Evolutionary conservation across 2,888 invertebrate genomes (phyloP).

Genomic region (Aspidapion aeneum): DNA sequence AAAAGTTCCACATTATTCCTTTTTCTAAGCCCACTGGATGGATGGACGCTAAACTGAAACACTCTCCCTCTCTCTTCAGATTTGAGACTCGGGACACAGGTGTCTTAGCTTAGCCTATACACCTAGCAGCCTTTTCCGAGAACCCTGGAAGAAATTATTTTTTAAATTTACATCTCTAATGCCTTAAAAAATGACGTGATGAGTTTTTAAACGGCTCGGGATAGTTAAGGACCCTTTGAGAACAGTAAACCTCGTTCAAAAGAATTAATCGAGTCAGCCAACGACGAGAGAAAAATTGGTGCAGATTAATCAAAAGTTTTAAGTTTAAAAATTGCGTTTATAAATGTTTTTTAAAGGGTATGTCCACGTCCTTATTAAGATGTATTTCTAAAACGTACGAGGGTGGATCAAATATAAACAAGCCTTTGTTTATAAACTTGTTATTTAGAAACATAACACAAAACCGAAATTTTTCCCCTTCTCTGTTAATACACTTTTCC

Average conservation of each 20-base stretch:
- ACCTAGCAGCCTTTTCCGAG: constrained; percentile 6
- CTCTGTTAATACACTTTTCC: too few relatives aligned
- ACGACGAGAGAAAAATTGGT: background rate
- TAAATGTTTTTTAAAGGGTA: constrained; percentile 28
- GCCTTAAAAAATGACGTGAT: constrained; percentile 22
- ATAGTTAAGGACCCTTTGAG: background rate
- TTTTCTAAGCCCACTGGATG: background rate
- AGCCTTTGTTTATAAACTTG: too few relatives aligned
- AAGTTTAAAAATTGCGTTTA: too few relatives aligned
- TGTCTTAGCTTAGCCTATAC: background rate
- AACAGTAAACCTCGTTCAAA: background rate
- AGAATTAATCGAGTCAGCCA: background rate
- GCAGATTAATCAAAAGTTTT: background rate
- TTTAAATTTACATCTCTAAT: constrained; percentile 46
- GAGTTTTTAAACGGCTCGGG: constrained; percentile 22
- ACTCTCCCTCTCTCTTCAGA: too few relatives aligned
- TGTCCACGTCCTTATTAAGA: too few relatives aligned
- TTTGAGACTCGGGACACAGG: background rate
- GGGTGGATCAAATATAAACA: too few relatives aligned
- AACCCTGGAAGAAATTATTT: constrained; percentile 28
- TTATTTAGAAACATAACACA: too few relatives aligned
- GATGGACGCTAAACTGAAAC: background rate
- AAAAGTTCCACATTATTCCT: background rate
- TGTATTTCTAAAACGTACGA: too few relatives aligned
- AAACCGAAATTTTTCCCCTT: too few relatives aligned